phyloP scores from a whole-genome alignment of 2,797 vertebrate species.

The Vespertilio murinus region DNA sequence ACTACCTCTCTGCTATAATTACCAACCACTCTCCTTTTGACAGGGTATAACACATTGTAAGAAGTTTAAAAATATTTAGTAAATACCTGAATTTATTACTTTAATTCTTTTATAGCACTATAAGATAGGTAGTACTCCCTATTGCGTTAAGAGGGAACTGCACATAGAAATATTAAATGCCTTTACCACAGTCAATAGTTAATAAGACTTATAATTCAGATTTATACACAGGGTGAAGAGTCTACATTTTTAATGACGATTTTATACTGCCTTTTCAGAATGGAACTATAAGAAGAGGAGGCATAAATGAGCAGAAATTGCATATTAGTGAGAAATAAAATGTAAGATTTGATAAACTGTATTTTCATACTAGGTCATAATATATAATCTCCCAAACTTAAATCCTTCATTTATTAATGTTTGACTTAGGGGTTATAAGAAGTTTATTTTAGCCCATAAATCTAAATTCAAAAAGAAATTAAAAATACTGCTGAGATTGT shows the following conservation, averaged over 20 bases:
- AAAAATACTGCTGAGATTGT: not conserved
- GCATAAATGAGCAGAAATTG: not conserved
- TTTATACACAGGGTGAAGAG: not conserved
- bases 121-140: not conserved
- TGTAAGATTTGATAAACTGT: not conserved
- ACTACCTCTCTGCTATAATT: not conserved
- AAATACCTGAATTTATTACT: not conserved
- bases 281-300: not conserved
- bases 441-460: not conserved
- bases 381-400: conserved; percentile 21
- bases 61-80: not conserved
- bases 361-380: not conserved
- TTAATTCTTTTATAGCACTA: not conserved
- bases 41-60: not conserved
- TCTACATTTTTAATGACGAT: not conserved
- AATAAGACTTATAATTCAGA: conserved; percentile 38
- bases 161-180: not conserved
- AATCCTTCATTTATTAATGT: not conserved
- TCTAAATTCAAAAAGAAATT: conserved; percentile 26
- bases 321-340: not conserved
- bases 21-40: not conserved
- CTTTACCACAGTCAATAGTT: not conserved
- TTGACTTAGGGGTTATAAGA: not conserved
- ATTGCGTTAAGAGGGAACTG: not conserved
- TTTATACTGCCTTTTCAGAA: not conserved